Conservation (phyloP, 2,113 vertebrate species). For the Mobula hypostoma region DNA sequence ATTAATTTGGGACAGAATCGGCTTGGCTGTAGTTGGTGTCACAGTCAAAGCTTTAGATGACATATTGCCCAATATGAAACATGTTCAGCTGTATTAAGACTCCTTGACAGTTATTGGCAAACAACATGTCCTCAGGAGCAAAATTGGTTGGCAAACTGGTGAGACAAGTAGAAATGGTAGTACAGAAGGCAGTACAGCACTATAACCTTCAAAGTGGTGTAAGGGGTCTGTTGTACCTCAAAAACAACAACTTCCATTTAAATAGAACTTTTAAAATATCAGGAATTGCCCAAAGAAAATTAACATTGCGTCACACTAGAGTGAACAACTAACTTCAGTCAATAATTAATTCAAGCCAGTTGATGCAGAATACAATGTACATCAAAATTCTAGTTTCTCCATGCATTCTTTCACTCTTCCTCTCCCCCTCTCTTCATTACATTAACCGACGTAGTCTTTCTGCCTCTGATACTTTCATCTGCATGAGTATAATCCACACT, state of each 20-base stretch:
- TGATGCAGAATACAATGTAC: not conserved
- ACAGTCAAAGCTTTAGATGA: not conserved
- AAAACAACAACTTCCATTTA: too few species aligned
- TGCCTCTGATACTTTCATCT: not conserved
- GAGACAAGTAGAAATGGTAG: not conserved
- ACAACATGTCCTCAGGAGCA: not conserved
- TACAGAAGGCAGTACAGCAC: not conserved
- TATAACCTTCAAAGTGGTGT: not conserved
- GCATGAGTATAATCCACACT: not conserved
- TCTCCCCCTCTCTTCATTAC: not conserved
- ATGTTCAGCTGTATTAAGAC: not conserved
- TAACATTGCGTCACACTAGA: not conserved
- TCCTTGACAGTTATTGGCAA: not conserved
- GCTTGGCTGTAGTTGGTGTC: not conserved
- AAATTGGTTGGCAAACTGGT: not conserved
- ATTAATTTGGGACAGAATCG: not conserved
- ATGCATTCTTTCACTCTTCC: too few species aligned
- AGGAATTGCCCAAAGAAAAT: too few species aligned
- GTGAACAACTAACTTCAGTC: not conserved
- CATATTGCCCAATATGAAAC: not conserved
- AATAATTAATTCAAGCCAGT: not conserved
- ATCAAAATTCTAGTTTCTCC: too few species aligned
- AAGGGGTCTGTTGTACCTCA: too few species aligned
- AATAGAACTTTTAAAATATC: too few species aligned
- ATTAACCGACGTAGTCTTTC: not conserved